A percentile compares a stretch with the other conserved stretches of the same genome.
Conservation (phyloP, 2,113 vertebrate species). For the Crotalus viridis region DNA sequence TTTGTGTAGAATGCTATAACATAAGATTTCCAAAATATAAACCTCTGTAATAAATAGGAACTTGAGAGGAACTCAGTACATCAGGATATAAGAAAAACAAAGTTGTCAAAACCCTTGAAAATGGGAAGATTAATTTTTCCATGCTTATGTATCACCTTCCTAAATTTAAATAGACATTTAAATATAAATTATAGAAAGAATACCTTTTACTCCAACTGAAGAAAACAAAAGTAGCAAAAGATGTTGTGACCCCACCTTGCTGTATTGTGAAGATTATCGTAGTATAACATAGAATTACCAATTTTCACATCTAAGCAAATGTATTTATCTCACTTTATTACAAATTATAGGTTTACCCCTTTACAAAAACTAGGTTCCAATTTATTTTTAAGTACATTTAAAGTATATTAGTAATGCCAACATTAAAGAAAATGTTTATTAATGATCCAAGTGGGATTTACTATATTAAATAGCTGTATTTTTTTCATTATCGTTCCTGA, state of each 20-base stretch:
- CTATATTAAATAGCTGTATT: not conserved
- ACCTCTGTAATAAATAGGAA: not conserved
- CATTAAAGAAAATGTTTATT: not conserved
- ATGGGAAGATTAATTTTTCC: not conserved
- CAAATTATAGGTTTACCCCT: not conserved
- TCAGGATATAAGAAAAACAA: not conserved
- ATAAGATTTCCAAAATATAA: not conserved
- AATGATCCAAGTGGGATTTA: not conserved
- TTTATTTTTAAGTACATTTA: not conserved
- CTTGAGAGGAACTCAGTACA: not conserved
- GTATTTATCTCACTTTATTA: not conserved
- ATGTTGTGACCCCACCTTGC: slow-evolving; percentile 25
- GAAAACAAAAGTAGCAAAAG: slow-evolving; percentile 30
- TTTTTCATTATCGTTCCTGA: not conserved
- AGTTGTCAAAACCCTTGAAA: slow-evolving; percentile 1
- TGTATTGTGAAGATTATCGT: slow-evolving; percentile 42
- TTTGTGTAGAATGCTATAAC: not conserved
- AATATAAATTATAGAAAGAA: not conserved
- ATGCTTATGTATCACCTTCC: not conserved
- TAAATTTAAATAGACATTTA: not conserved
- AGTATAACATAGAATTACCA: slow-evolving; percentile 17
- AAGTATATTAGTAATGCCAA: not conserved
- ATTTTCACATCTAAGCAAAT: not conserved
- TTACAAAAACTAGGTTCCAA: not conserved
- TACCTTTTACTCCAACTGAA: slow-evolving; percentile 27